Evolutionary conservation across 1,140 invertebrate species (phyloP).

Genomic region (Drosophila malerkotliana): DNA sequence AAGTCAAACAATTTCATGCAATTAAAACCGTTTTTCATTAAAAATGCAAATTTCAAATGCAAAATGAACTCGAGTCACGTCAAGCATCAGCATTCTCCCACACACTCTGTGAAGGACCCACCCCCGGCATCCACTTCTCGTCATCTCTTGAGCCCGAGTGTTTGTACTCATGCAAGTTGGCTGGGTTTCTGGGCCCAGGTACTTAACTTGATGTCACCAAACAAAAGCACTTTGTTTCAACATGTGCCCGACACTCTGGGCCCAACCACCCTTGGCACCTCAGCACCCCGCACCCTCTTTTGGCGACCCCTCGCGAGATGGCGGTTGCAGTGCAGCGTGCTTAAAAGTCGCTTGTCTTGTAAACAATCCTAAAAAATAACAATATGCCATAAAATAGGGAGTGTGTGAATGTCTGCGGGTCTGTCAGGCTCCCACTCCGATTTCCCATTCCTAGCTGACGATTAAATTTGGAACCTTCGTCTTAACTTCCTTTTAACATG

Average conservation of each 20-base stretch:
- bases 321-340: conserved; percentile 65
- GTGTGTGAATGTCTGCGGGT: conserved; percentile 23
- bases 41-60: conserved; percentile 81
- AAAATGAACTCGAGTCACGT: conserved; percentile 79
- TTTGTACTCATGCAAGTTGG: conserved; percentile 68
- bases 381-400: conserved; percentile 75
- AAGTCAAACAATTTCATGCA: conserved; percentile 82
- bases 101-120: conserved; percentile 20
- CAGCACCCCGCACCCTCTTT: neutral
- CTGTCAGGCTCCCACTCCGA: neutral
- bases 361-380: conserved; percentile 82
- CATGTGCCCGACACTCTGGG: conserved; percentile 63
- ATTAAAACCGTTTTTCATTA: conserved; percentile 82
- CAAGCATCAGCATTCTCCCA: conserved; percentile 57
- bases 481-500: neutral
- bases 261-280: neutral
- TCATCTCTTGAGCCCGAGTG: conserved; percentile 45
- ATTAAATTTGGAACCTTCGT: conserved; percentile 43
- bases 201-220: conserved; percentile 82
- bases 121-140: neutral
- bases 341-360: conserved; percentile 80
- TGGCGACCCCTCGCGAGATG: conserved; percentile 21
- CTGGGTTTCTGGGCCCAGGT: conserved; percentile 55
- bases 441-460: conserved; percentile 15
- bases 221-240: conserved; percentile 81